These are phyloP conservation scores for Salvelinus alpinus DNA, from an alignment of 2,113 vertebrate species.

Conservation along the genomic window DNA sequence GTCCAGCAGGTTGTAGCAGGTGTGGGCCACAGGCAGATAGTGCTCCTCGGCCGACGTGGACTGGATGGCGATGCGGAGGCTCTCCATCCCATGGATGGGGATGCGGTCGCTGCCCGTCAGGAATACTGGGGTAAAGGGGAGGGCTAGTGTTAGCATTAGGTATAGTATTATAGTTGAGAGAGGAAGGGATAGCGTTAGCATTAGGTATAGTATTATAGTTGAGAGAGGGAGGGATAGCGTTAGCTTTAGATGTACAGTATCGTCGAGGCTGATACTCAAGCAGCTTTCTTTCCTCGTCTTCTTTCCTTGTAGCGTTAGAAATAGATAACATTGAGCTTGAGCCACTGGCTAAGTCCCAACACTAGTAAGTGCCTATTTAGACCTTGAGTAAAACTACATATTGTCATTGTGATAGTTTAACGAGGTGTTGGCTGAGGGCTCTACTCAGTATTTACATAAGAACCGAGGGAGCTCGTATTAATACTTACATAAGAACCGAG, in stretches of 20 bases:
- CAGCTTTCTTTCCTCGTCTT: not conserved
- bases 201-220: too few relatives aligned
- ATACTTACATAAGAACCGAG: constrained; percentile 86
- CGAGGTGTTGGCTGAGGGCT: not conserved
- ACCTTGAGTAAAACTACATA: not conserved
- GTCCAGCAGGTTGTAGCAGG: constrained; percentile 97
- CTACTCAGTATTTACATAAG: not conserved
- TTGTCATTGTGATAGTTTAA: not conserved
- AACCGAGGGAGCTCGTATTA: not conserved
- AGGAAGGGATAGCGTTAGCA: too few relatives aligned
- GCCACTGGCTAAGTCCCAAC: too few relatives aligned
- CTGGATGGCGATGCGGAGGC: constrained; percentile 91
- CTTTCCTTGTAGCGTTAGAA: not conserved
- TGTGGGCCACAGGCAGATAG: constrained; percentile 93
- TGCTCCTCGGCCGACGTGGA: constrained; percentile 86
- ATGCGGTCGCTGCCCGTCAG: constrained; percentile 96
- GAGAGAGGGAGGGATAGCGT: not conserved
- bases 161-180: not conserved
- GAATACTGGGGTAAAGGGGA: constrained; percentile 79
- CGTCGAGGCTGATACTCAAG: not conserved
- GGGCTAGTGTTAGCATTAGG: not conserved
- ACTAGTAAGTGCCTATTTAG: too few relatives aligned
- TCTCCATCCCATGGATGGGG: constrained; percentile 97
- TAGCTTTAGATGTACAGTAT: not conserved
- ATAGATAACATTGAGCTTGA: too few relatives aligned